Conservation (phyloP, 2,113 vertebrate species). For the Asarcornis scutulata region DNA sequence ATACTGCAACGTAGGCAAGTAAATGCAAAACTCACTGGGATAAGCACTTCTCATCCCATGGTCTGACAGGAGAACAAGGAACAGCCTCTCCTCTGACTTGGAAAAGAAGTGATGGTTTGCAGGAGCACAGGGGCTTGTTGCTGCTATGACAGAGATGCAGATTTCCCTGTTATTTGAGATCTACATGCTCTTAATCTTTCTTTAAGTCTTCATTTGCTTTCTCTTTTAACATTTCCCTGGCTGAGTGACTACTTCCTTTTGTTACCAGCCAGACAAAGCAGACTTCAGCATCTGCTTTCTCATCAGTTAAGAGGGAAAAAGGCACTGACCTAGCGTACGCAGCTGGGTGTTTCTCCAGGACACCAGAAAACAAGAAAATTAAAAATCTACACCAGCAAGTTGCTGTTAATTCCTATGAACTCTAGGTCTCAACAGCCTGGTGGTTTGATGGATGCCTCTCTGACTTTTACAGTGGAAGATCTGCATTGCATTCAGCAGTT, state of each 20-base stretch:
- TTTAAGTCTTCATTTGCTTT: background rate
- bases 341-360: background rate
- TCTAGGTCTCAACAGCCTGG: background rate
- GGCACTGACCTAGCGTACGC: accelerated
- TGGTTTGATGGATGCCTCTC: background rate
- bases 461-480: background rate
- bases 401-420: background rate
- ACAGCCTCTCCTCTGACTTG: background rate
- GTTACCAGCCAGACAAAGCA: background rate
- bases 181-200: background rate
- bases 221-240: background rate
- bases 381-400: background rate
- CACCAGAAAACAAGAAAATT: background rate
- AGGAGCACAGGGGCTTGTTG: background rate
- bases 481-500: background rate
- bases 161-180: background rate
- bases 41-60: background rate
- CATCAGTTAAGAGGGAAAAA: background rate
- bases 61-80: background rate
- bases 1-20: background rate
- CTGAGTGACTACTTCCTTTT: background rate
- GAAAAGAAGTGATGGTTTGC: background rate
- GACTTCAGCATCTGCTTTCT: background rate
- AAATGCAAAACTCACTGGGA: background rate
- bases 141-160: background rate